These are phyloP conservation scores for Sus scrofa DNA, from an alignment of 2,113 vertebrate genomes.

Conservation along the genomic window T2T-Sscrofa CM000816.6:87296501-87297000, in stretches of 20 bases:
- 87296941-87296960: neutral
- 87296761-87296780: too few species aligned
- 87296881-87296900: neutral
- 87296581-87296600: neutral
- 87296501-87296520: neutral
- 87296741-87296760: neutral
- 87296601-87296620: neutral
- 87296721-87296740: neutral
- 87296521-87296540: neutral
- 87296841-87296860: neutral
- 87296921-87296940: neutral
- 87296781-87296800: neutral
- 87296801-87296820: neutral
- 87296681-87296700: neutral
- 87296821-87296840: neutral
- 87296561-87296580: neutral
- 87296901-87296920: neutral
- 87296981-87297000: neutral
- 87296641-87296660: neutral
- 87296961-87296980: slow-evolving; percentile 10
- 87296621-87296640: neutral
- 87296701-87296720: too few species aligned
- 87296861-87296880: neutral
- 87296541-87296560: neutral
- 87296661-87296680: neutral